Base-by-base conservation (phyloP, 2,113 vertebrate species). In the Centropus unirufus region DNA sequence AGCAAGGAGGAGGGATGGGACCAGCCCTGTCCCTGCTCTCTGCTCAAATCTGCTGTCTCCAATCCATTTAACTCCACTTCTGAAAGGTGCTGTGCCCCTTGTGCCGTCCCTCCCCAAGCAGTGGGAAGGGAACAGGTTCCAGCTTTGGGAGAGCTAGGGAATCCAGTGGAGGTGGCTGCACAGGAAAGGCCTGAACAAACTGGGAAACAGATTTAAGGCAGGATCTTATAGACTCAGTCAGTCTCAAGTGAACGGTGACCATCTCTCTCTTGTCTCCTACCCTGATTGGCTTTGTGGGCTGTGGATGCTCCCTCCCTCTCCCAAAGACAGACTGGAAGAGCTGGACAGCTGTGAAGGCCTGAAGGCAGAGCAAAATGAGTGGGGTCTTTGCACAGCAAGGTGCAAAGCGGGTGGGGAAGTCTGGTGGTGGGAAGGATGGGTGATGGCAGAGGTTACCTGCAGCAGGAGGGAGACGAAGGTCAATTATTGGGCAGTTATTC, bases 301-400 rank as follows among this genome's bases (percentile, higher is more conserved):
- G 32, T 27, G 46, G 30, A 44, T 55, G 34, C 39, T 83, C n/a
- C 52, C 55, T 90, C 55, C 32, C 47, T 80, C 63, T 20, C 14
- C 9, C 47, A 86, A n/a, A 67, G 59, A 61, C 27, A 76, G 55
- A 8, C 29, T n/a, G 40, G 39, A 57, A 49, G 57, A 80, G 67
- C 4, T 5, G 19, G 29, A 46, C 12, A 69, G 40, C 59, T 70
- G 27, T 49, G 77, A 49, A 55, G 58, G 40, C 4, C 42, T 52
- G 39, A 68, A 57, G 51, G 42, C 63, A 69, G 40, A 30, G 39
- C 24, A 80, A 49, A 76, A 46, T 18, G 46, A 66, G 55, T 49
- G 0, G 0, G 17, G 29, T 18, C 55, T 77, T 20, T 74, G 54
- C 2, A 12, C 15, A 66, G 64, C 59, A 17, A 20, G 1, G 34